These are phyloP conservation scores for Himalopsyche kuldschensis DNA, from an alignment of 2,888 invertebrate species.

Conservation along the genomic window DNA sequence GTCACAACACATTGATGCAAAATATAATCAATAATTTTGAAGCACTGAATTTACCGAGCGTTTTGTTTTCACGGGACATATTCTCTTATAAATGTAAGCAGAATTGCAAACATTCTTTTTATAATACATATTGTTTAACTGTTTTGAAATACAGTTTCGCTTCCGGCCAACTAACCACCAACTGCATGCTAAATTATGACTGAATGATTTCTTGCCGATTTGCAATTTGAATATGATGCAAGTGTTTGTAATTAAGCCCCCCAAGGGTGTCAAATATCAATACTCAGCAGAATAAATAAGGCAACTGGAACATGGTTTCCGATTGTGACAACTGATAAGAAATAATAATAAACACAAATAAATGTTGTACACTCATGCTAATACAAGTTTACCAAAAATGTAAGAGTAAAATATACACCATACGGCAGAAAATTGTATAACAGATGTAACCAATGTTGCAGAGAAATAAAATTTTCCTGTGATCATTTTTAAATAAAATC, in stretches of 20 bases:
- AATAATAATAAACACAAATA: neutral
- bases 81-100: neutral
- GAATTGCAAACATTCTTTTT: neutral
- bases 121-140: neutral
- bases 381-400: neutral
- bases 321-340: neutral
- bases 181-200: neutral
- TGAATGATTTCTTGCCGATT: neutral
- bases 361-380: neutral
- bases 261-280: neutral
- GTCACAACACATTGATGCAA: neutral
- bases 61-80: neutral
- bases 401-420: neutral
- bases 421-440: neutral
- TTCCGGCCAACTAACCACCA: too few relatives aligned
- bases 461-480: too few relatives aligned
- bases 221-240: neutral
- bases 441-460: too few relatives aligned
- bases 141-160: neutral
- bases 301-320: neutral
- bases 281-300: neutral
- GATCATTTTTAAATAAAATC: too few relatives aligned
- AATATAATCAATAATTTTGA: neutral
- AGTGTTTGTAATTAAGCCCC: neutral
- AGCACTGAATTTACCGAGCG: neutral